Conservation (phyloP, 2,797 vertebrate species). For the Anguilla obscura region DNA sequence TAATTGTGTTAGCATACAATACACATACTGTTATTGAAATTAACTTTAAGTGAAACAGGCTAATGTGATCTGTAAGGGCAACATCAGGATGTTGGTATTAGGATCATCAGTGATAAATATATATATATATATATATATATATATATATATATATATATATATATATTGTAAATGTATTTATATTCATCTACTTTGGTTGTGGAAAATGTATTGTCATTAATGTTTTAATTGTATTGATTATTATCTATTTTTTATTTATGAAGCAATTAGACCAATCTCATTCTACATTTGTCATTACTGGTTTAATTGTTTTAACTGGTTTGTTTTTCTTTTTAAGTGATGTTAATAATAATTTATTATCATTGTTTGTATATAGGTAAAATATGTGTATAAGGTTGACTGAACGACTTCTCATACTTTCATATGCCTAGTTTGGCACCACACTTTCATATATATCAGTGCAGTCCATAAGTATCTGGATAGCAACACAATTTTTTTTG, state of each 20-base stretch:
- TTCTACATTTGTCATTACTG: background rate
- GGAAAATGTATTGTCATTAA: background rate
- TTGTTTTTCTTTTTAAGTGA: background rate
- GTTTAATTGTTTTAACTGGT: background rate
- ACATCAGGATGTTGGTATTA: background rate
- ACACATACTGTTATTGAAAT: background rate
- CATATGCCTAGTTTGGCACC: background rate
- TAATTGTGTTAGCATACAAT: background rate
- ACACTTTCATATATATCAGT: background rate
- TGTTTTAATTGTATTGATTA: conserved; percentile 1
- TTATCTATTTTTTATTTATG: conserved; percentile 5
- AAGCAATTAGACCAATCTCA: background rate
- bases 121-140: background rate
- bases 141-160: background rate
- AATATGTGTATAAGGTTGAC: no score
- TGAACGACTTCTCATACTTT: no score
- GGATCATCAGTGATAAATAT: background rate
- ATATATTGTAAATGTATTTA: background rate
- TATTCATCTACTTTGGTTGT: no score
- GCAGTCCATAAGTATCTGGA: no score
- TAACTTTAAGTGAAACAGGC: background rate
- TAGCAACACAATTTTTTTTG: background rate
- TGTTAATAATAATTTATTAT: background rate
- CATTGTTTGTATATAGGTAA: background rate
- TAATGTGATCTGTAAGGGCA: background rate